Conservation (phyloP, 1,140 invertebrate genomes). For the Calliopsis andreniformis region DNA sequence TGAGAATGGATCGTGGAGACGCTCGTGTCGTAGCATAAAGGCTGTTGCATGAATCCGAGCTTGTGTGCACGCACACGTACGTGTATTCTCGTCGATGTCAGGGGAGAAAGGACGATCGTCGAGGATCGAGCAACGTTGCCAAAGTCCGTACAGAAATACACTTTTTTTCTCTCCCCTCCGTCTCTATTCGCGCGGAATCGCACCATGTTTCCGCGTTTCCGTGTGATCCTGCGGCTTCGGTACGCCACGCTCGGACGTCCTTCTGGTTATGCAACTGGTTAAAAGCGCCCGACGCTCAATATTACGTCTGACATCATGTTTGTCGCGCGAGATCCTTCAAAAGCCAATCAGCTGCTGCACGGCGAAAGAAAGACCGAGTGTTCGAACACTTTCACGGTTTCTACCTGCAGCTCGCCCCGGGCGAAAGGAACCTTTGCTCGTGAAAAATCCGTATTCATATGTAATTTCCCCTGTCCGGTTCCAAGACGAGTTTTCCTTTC, state of each 20-base stretch:
- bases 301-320: constrained; percentile 34
- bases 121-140: constrained; percentile 43
- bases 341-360: background rate
- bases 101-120: constrained; percentile 50
- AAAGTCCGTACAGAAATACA: constrained; percentile 8
- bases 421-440: background rate
- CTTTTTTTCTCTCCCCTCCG: background rate
- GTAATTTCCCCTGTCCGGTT: too few species aligned
- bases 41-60: constrained; percentile 8
- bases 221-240: constrained; percentile 33
- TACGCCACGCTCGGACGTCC: constrained; percentile 31
- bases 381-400: constrained; percentile 6
- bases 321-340: constrained; percentile 25
- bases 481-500: too few species aligned
- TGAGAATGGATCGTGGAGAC: constrained; percentile 46
- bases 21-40: constrained; percentile 55
- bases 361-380: background rate
- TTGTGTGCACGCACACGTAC: background rate
- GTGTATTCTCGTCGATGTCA: background rate
- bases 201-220: constrained; percentile 34
- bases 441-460: too few species aligned
- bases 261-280: constrained; percentile 46
- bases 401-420: too few species aligned
- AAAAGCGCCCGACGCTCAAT: constrained; percentile 36
- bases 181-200: background rate